Base-by-base conservation (phyloP, 23 tunicate species). In the Aplidium turbinatum region DNA sequence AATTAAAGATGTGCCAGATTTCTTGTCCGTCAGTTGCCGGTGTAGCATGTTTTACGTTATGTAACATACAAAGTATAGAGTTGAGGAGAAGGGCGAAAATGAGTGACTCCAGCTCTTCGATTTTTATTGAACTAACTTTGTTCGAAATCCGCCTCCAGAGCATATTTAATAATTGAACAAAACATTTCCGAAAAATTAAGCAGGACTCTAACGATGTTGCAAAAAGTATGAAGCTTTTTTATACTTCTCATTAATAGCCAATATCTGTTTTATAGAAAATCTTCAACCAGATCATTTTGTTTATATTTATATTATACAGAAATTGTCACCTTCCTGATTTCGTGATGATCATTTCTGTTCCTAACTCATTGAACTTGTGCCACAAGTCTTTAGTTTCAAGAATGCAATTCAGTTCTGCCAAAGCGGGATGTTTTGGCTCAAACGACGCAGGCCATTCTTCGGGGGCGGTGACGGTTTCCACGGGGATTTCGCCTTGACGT, bases 291-390 rank as follows among this genome's bases (percentile, higher is more conserved):
- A 19, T 56, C 22, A 6, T 13, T 13, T 11, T 13, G 6, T 56
- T 16, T 16, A 19, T 56, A 7, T 56, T 22, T 56, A 11, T 13
- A 11, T 13, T 56, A n/a, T n/a, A n/a, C n/a, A n/a, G n/a, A n/a
- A 28, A 63, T 63, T 31, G 19, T 72, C 45, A 91, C 97, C 97
- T 73, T 79, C 97, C 97, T 3, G 97, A 86, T 67, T 91, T 91
- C 3, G 97, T 91, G 7, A 91, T 91, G 1, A 91, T 91, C 97
- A 91, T 91, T 74, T 91, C 97, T 26, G 97, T 91, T 68, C 97
- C 97, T 13, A 91, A 74, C 2, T 91, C 97, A 64, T 91, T 86
- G 33, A 91, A 91, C 42, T 91, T 91, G 2, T 57, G 52, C 97
- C 97, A 91, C 13, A 91, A 67, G 13, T 91, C 97, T 57, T 73